Conservation (phyloP, 2,888 invertebrate species). For the Cryptus viduatorius region DNA sequence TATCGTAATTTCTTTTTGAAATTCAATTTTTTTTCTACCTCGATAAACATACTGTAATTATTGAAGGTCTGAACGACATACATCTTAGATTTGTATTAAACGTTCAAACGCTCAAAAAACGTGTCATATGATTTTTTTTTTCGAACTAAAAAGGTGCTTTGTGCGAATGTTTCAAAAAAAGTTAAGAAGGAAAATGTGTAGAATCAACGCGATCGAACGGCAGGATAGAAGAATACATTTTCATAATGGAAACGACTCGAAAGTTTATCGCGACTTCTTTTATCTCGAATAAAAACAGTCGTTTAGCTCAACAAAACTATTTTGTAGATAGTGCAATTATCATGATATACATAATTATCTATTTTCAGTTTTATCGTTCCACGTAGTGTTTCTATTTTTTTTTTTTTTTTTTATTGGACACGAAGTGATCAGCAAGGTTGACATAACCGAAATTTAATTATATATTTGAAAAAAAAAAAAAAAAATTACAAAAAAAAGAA, state of each 20-base stretch:
- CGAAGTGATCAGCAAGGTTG: not conserved
- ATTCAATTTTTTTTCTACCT: not conserved
- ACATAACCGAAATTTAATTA: constrained; percentile 1
- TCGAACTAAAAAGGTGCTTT: not conserved
- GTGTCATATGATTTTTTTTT: not conserved
- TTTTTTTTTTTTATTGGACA: constrained; percentile 1
- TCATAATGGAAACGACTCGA: not conserved
- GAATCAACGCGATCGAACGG: not conserved
- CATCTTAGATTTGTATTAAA: not conserved
- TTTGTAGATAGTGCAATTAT: constrained; percentile 44
- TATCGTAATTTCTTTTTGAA: constrained; percentile 1
- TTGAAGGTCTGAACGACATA: not conserved
- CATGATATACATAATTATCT: constrained; percentile 8
- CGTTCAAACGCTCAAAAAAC: not conserved
- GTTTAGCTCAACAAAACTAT: not conserved
- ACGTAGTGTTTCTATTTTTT: constrained; percentile 9
- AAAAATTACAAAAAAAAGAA: not conserved
- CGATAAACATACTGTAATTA: not conserved
- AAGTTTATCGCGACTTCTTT: not conserved
- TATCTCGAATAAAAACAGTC: not conserved
- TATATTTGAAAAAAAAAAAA: not conserved
- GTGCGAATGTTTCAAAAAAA: not conserved
- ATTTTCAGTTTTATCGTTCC: constrained; percentile 8
- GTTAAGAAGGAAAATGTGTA: not conserved
- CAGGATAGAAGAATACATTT: constrained; percentile 10